Conservation (phyloP, 2,797 vertebrate species). For the Sebastolobus alascanus region DNA sequence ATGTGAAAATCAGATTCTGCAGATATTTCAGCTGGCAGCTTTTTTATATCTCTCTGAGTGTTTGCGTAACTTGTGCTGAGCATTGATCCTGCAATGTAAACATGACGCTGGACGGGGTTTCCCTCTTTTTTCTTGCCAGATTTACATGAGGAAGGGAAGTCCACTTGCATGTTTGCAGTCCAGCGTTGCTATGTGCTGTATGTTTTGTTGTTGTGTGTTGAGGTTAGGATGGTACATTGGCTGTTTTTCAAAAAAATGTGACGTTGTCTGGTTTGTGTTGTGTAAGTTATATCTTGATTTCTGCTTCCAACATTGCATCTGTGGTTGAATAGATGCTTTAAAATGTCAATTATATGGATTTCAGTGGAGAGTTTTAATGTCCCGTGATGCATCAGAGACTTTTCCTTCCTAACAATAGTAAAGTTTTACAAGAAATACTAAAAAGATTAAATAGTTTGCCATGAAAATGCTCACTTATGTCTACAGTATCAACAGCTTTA, state of each 20-base stretch:
- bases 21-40: neutral
- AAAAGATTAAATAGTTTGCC: neutral
- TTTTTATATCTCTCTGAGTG: conserved; percentile 51
- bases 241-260: neutral
- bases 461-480: neutral
- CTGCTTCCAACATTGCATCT: neutral
- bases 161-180: neutral
- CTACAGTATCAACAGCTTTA: neutral
- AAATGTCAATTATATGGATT: neutral
- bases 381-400: neutral
- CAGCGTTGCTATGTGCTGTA: neutral
- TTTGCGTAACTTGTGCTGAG: conserved; percentile 17
- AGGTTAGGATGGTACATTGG: neutral
- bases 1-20: neutral
- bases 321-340: neutral
- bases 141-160: conserved; percentile 64
- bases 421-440: neutral
- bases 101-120: conserved; percentile 34
- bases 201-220: neutral
- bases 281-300: neutral
- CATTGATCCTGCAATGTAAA: conserved; percentile 34
- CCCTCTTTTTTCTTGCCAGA: conserved; percentile 38
- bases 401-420: neutral
- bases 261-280: neutral
- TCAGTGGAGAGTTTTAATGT: neutral